Evolutionary conservation across 92 coral and sea anemone genomes (phyloP).

Genomic region (Scolanthus callimorphus): DNA sequence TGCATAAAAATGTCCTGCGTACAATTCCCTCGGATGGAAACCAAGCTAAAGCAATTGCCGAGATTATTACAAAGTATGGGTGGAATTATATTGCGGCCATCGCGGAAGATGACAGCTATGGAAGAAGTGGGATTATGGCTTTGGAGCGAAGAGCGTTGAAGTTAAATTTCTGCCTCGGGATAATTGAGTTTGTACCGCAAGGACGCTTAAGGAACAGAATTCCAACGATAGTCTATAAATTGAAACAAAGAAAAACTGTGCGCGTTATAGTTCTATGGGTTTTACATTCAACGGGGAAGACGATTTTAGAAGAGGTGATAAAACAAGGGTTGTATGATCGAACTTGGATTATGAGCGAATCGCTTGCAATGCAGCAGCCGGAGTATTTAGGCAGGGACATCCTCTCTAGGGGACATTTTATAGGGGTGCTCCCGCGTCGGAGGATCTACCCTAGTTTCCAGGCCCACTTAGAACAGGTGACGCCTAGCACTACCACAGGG

Average conservation of each 20-base stretch:
- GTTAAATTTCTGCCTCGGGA: slow-evolving; percentile 51
- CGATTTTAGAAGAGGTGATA: slow-evolving; percentile 31
- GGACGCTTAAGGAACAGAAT: slow-evolving; percentile 31
- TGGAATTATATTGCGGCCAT: slow-evolving; percentile 83
- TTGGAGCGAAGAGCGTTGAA: slow-evolving; percentile 50
- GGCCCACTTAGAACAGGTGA: slow-evolving; percentile 28
- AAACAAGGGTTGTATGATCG: slow-evolving; percentile 30
- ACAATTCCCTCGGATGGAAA: slow-evolving; percentile 67
- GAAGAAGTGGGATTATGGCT: slow-evolving; percentile 49
- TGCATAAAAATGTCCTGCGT: slow-evolving; percentile 52
- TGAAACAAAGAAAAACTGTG: slow-evolving; percentile 31
- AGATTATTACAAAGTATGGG: slow-evolving; percentile 53
- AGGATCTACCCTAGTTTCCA: slow-evolving; percentile 20
- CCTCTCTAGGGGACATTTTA: slow-evolving; percentile 13
- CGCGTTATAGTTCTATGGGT: slow-evolving; percentile 59
- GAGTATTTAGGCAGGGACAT: slow-evolving; percentile 18
- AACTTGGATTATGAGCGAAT: slow-evolving; percentile 70
- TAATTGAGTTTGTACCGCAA: slow-evolving; percentile 53
- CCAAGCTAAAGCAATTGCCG: slow-evolving; percentile 78
- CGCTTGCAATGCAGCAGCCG: slow-evolving; percentile 35
- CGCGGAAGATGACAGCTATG: slow-evolving; percentile 72
- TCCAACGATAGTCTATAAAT: slow-evolving; percentile 40
- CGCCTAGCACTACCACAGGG: slow-evolving; percentile 68
- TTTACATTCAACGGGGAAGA: slow-evolving; percentile 40
- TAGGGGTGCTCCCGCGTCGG: slow-evolving; percentile 38